Evolutionary conservation across 1,140 invertebrate species (phyloP).

Genomic region (Phenacoccus solenopsis): DNA sequence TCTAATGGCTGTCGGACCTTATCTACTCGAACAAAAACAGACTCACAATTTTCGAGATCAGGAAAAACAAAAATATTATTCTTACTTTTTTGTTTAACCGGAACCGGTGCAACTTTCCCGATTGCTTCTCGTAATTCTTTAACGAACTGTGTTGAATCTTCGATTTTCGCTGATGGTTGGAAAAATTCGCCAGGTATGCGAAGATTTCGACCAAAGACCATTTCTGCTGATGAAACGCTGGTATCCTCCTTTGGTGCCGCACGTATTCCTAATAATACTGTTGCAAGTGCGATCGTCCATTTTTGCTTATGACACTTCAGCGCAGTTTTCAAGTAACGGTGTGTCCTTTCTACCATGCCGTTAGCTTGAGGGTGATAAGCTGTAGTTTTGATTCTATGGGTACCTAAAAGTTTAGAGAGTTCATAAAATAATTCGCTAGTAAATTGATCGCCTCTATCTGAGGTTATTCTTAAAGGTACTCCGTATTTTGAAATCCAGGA

Average conservation of each 20-base stretch:
- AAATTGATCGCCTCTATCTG: slow-evolving; percentile 31
- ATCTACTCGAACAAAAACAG: slow-evolving; percentile 19
- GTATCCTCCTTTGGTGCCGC: too few species aligned
- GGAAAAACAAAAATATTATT: neutral
- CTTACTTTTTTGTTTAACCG: neutral
- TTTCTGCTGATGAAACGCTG: neutral
- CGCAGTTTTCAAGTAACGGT: slow-evolving; percentile 30
- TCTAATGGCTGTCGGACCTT: too few species aligned
- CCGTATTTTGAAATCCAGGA: too few species aligned
- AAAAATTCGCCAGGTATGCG: too few species aligned
- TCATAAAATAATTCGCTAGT: slow-evolving; percentile 15
- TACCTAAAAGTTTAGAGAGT: neutral
- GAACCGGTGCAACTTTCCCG: neutral
- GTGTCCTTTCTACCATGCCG: slow-evolving; percentile 26
- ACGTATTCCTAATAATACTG: neutral
- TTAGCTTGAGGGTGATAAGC: too few species aligned
- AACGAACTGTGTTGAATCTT: neutral
- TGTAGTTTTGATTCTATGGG: too few species aligned
- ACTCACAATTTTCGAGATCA: too few species aligned
- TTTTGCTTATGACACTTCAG: too few species aligned
- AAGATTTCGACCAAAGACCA: too few species aligned
- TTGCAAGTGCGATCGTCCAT: neutral
- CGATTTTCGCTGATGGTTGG: too few species aligned
- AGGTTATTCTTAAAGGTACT: slow-evolving; percentile 30
- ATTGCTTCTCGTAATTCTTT: too few species aligned